phyloP scores from a whole-genome alignment of 2,888 invertebrate genomes.

The Julus scanicus region DNA sequence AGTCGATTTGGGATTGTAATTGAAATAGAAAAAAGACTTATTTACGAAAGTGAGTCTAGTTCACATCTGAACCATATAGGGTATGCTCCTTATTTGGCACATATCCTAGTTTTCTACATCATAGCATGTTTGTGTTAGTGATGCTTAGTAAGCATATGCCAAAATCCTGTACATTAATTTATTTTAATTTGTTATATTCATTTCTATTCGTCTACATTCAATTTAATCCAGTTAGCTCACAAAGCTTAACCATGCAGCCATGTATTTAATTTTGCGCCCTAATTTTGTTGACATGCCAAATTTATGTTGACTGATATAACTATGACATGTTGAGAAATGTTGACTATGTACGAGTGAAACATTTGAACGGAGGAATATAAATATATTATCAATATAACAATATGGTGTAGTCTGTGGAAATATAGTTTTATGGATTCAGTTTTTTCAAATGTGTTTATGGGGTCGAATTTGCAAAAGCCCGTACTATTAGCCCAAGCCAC shows the following conservation, averaged over 20 bases:
- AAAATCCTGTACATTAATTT: slow-evolving; percentile 29
- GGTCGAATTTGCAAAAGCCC: background rate
- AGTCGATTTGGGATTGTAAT: background rate
- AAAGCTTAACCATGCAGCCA: background rate
- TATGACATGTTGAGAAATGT: slow-evolving; percentile 20
- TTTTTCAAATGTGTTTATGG: too few relatives aligned
- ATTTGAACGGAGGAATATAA: slow-evolving; percentile 13
- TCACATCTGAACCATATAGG: background rate
- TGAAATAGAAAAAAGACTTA: background rate
- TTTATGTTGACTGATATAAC: background rate
- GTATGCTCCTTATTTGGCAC: background rate
- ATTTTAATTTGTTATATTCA: background rate
- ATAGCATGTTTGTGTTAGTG: background rate
- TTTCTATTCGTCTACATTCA: background rate
- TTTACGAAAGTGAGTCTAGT: slow-evolving; percentile 12
- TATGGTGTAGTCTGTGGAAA: background rate
- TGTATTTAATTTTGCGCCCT: background rate
- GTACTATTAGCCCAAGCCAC: background rate
- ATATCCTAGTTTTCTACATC: background rate
- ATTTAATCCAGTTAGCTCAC: background rate
- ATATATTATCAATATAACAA: background rate
- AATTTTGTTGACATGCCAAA: slow-evolving; percentile 32
- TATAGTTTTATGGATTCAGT: too few relatives aligned
- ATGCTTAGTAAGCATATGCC: background rate
- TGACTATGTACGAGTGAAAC: slow-evolving; percentile 14